phyloP scores from a whole-genome alignment of 2,797 vertebrate species.

The Hydrophis major region DNA sequence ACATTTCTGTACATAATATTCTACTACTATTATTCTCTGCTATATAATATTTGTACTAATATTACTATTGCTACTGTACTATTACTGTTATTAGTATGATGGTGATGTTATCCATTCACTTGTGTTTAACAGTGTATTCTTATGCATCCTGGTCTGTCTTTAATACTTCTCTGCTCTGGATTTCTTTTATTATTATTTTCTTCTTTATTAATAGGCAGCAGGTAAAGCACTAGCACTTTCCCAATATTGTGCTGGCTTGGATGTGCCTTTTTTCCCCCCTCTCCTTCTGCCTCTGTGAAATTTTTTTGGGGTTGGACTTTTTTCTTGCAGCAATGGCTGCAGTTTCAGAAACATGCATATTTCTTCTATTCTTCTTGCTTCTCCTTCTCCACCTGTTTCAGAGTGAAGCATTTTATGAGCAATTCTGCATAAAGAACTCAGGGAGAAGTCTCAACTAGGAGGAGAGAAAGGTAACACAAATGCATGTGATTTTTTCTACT shows the following conservation, averaged over 20 bases:
- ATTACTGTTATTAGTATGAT: not conserved
- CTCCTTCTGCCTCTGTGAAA: not conserved
- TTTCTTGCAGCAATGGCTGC: not conserved
- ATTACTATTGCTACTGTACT: not conserved
- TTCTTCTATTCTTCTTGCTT: not conserved
- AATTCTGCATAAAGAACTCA: not conserved
- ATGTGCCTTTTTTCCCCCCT: not conserved
- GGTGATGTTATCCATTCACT: not conserved
- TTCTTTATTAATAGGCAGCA: not conserved
- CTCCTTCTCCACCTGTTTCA: not conserved
- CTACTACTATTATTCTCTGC: not conserved
- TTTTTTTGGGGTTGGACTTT: not conserved
- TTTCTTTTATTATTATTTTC: not conserved
- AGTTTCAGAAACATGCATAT: not conserved
- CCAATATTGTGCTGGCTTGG: not conserved
- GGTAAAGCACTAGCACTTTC: not conserved
- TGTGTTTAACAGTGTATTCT: not conserved
- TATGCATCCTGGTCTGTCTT: not conserved
- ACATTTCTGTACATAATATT: not conserved
- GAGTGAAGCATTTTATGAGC: not conserved
- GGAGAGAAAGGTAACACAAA: not conserved
- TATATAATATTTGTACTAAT: not conserved
- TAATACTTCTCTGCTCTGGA: not conserved
- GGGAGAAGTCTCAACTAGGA: not conserved
- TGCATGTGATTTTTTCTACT: not conserved